These are phyloP conservation scores for Diglossa brunneiventris DNA, from an alignment of 2,113 vertebrate genomes.

Conservation along the genomic window DNA sequence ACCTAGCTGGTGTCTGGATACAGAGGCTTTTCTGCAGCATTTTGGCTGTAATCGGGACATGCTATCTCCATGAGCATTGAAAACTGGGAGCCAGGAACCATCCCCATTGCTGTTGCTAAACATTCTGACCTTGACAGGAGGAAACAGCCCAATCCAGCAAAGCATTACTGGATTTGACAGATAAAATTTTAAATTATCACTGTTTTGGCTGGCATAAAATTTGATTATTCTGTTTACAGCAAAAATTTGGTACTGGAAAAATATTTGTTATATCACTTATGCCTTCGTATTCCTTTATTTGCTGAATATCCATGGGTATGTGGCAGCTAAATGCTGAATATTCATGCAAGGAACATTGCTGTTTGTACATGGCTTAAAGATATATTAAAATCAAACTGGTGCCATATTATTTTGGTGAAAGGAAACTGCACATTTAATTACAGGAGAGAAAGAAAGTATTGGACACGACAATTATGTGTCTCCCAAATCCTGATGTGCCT, in stretches of 20 bases:
- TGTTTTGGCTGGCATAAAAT: not conserved
- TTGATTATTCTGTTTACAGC: not conserved
- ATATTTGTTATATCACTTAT: not conserved
- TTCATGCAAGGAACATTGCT: not conserved
- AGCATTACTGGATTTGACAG: not conserved
- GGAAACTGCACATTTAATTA: not conserved
- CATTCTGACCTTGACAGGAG: not conserved
- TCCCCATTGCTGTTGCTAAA: not conserved
- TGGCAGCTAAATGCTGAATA: not conserved
- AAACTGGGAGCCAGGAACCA: not conserved
- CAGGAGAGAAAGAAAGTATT: not conserved
- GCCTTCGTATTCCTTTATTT: not conserved
- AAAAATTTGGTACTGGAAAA: not conserved
- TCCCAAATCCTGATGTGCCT: not conserved
- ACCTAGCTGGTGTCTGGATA: not conserved
- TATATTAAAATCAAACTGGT: not conserved
- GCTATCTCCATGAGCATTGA: not conserved
- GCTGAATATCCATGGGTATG: not conserved
- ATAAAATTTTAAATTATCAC: not conserved
- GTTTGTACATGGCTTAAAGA: not conserved
- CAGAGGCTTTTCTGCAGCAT: not conserved
- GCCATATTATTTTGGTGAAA: not conserved
- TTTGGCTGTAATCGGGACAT: not conserved
- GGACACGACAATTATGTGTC: not conserved
- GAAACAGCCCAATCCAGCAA: not conserved